These are phyloP conservation scores for Coptodon rendalli DNA, from an alignment of 2,113 vertebrate species.

Conservation along the genomic window DNA sequence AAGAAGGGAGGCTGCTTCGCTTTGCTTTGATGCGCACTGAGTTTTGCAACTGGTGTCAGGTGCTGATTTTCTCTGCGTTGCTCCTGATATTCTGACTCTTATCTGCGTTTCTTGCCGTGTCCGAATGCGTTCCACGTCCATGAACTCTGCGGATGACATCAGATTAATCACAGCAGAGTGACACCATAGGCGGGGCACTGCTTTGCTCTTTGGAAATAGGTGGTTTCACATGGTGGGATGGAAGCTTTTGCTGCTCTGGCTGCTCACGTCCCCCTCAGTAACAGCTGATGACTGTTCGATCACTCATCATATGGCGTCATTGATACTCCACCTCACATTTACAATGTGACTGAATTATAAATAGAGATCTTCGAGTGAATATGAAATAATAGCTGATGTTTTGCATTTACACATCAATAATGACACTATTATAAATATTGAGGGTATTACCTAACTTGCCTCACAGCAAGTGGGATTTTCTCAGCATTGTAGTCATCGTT, in stretches of 20 bases:
- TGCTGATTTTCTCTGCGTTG: neutral
- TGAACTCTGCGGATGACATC: neutral
- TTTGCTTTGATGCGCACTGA: neutral
- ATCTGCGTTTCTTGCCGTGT: neutral
- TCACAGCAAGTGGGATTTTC: neutral
- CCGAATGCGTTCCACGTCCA: neutral
- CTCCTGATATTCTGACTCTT: neutral
- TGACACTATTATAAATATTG: neutral
- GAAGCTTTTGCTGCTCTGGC: neutral
- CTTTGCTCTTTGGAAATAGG: neutral
- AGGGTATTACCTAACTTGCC: neutral
- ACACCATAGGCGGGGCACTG: neutral
- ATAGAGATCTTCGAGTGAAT: neutral
- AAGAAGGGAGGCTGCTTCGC: neutral
- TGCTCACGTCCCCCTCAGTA: neutral
- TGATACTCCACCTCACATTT: neutral
- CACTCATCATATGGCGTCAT: neutral
- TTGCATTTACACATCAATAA: neutral
- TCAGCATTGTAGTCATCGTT: neutral
- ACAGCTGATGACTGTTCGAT: neutral
- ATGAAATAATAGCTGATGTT: neutral
- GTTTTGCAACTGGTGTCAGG: neutral
- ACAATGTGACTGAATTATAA: neutral
- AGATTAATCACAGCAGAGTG: conserved; percentile 2
- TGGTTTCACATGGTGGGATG: neutral